These are phyloP conservation scores for Menidia beryllina DNA, from an alignment of 2,113 vertebrate species.

Conservation along the genomic window DNA sequence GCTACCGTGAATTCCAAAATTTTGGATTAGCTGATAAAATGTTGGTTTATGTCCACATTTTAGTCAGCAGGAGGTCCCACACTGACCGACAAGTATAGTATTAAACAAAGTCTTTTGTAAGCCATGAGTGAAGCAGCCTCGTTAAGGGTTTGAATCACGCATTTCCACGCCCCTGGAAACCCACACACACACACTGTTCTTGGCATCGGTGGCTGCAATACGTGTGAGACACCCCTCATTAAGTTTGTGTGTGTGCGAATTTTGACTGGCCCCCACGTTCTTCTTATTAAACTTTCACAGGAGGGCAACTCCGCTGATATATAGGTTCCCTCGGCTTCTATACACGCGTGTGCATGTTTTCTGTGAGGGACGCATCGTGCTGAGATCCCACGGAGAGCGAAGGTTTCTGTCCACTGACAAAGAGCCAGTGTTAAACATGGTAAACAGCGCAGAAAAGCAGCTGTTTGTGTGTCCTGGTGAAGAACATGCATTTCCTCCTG, in stretches of 20 bases:
- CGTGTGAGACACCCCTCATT: constrained; percentile 71
- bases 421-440: constrained; percentile 56
- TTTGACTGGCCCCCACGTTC: constrained; percentile 47
- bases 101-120: constrained; percentile 7
- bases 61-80: not conserved
- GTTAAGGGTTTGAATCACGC: constrained; percentile 62
- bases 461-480: constrained; percentile 12
- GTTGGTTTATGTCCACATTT: too few relatives aligned
- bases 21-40: too few relatives aligned
- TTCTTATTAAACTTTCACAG: constrained; percentile 64
- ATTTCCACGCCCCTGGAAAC: constrained; percentile 25
- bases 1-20: too few relatives aligned
- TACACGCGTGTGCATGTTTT: constrained; percentile 28
- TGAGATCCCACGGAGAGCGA: constrained; percentile 50
- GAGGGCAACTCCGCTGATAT: constrained; percentile 48
- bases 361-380: constrained; percentile 42
- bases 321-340: constrained; percentile 34
- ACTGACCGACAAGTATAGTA: not conserved
- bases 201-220: constrained; percentile 53
- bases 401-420: constrained; percentile 57
- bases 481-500: constrained; percentile 17
- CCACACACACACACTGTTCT: constrained; percentile 36
- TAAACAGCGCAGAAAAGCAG: constrained; percentile 8
- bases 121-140: constrained; percentile 43
- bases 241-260: constrained; percentile 51